Conservation (phyloP, 2,797 vertebrate genomes). For the Hemitrygon akajei region DNA sequence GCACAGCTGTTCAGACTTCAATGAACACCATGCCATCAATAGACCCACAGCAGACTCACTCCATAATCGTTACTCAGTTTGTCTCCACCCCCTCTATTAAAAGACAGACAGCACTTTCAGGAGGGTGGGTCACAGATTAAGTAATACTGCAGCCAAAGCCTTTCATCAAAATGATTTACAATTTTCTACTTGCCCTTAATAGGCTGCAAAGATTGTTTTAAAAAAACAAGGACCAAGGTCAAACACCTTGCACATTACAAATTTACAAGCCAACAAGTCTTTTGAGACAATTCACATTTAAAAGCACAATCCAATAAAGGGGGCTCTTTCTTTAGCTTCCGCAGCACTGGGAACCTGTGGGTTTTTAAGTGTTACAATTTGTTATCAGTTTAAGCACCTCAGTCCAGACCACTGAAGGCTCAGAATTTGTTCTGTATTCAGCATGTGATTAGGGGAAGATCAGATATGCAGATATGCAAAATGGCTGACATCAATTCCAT, state of each 20-base stretch:
- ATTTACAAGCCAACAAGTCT: not conserved
- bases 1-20: conserved; percentile 2
- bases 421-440: not conserved
- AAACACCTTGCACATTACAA: conserved; percentile 13
- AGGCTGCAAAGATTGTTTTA: conserved; percentile 1
- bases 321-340: not conserved
- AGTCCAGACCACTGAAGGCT: not conserved
- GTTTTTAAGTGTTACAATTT: not conserved
- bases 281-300: not conserved
- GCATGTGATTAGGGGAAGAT: not conserved
- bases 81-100: conserved; percentile 27
- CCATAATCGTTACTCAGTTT: not conserved
- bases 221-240: not conserved
- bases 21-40: not conserved
- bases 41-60: not conserved
- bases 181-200: not conserved
- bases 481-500: not conserved
- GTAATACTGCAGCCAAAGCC: conserved; percentile 3
- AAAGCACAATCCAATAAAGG: not conserved
- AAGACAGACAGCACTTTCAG: not conserved
- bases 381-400: not conserved
- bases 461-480: not conserved
- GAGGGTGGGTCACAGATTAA: conserved; percentile 1
- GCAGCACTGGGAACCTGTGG: not conserved
- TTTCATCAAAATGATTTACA: conserved; percentile 17